A percentile compares a stretch with the other conserved stretches of the same genome.
phyloP scores from a whole-genome alignment of 2,113 vertebrate genomes.

The Pristiophorus japonicus region DNA sequence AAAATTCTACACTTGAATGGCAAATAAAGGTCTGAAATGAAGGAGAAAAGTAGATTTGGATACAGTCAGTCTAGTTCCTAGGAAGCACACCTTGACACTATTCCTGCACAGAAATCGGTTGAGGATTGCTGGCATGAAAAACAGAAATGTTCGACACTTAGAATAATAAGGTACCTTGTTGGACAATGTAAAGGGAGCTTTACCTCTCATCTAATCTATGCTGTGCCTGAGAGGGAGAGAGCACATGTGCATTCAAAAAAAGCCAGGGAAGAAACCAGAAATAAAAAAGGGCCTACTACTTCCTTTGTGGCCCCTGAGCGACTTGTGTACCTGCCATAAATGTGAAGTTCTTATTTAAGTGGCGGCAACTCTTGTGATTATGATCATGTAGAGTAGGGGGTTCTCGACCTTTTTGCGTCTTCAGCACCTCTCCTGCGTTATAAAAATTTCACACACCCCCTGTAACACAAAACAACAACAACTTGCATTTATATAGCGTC shows the following conservation, averaged over 20 bases:
- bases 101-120: not conserved
- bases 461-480: no score
- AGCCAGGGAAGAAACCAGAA: not conserved
- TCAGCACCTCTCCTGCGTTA: no score
- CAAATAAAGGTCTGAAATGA: not conserved
- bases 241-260: not conserved
- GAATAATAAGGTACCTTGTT: not conserved
- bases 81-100: not conserved
- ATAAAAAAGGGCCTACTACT: not conserved
- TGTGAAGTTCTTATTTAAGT: not conserved
- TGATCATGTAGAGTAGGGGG: not conserved
- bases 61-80: not conserved
- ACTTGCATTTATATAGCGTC: no score
- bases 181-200: not conserved
- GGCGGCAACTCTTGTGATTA: not conserved
- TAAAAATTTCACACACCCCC: no score
- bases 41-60: not conserved
- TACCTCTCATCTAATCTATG: not conserved
- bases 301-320: not conserved
- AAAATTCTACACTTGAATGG: not conserved
- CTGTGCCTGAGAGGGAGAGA: not conserved
- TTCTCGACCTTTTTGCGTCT: no score
- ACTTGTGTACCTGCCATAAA: not conserved
- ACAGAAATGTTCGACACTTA: not conserved
- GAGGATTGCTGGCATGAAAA: not conserved